phyloP scores from a whole-genome alignment of 2,113 vertebrate species.

The Junco hyemalis region DNA sequence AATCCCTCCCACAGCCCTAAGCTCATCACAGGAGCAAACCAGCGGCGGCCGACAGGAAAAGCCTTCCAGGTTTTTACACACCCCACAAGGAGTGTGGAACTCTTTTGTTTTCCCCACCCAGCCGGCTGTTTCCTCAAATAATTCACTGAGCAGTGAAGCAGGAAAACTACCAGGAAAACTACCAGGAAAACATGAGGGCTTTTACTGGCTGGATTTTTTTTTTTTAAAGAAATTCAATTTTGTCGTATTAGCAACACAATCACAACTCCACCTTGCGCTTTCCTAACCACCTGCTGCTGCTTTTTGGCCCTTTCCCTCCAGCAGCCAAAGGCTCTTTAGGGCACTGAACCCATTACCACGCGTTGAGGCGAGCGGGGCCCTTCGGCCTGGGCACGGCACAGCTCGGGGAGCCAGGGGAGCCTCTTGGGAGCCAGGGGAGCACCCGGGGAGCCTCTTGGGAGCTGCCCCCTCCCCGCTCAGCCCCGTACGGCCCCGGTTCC shows the following conservation, averaged over 20 bases:
- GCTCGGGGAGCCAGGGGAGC: rapidly evolving
- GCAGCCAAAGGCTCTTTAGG: no score
- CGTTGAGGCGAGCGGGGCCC: rapidly evolving
- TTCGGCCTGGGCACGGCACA: rapidly evolving
- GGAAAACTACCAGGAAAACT: background rate
- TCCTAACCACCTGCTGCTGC: rapidly evolving
- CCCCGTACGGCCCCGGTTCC: no score
- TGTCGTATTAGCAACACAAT: background rate
- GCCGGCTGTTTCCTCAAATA: background rate
- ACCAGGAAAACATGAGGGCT: rapidly evolving
- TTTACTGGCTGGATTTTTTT: background rate
- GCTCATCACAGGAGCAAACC: background rate
- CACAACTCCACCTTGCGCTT: background rate
- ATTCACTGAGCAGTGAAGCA: background rate
- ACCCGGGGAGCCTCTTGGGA: no score
- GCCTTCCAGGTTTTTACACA: background rate
- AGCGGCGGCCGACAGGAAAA: rapidly evolving
- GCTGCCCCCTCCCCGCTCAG: rapidly evolving
- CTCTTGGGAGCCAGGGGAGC: no score
- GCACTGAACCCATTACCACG: background rate
- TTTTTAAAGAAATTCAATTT: background rate
- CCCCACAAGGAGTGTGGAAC: no score
- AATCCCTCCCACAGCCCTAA: background rate
- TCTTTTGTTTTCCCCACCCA: background rate
- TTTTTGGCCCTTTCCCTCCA: background rate